Percentiles rank a stretch among this genome's conserved stretches.
These are phyloP conservation scores for Noctilio leporinus DNA, from an alignment of 2,113 vertebrate genomes.

Conservation along the genomic window DNA sequence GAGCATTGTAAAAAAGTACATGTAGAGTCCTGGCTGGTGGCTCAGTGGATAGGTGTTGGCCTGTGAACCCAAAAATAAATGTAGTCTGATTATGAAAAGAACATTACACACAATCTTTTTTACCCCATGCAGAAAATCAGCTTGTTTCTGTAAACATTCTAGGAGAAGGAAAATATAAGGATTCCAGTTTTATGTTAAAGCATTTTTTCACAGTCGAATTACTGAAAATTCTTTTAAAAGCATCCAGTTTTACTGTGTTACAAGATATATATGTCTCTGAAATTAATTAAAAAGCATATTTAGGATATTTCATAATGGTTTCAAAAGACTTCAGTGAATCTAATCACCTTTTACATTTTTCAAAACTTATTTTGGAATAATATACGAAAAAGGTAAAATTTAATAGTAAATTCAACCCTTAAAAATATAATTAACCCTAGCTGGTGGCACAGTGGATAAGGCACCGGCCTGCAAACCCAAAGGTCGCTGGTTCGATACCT, in stretches of 20 bases:
- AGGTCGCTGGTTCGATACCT: too few relatives aligned
- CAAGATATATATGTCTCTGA: conserved; percentile 63
- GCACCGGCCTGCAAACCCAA: too few relatives aligned
- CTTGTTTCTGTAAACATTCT: neutral
- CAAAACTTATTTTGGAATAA: conserved; percentile 64
- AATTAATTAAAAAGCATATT: conserved; percentile 70
- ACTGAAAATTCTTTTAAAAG: conserved; percentile 38
- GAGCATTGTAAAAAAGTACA: neutral
- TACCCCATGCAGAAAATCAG: neutral
- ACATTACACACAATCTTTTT: neutral
- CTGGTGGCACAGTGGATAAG: too few relatives aligned
- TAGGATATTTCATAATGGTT: conserved; percentile 70
- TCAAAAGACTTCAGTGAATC: conserved; percentile 62
- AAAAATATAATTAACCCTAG: conserved; percentile 18
- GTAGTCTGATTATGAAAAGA: neutral
- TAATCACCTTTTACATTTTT: conserved; percentile 68
- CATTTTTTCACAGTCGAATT: neutral
- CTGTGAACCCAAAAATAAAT: too few relatives aligned
- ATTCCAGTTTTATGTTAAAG: neutral
- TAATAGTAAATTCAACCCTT: conserved; percentile 48
- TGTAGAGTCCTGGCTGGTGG: too few relatives aligned
- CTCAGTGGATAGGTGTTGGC: too few relatives aligned
- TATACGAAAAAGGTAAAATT: conserved; percentile 63
- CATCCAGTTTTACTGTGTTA: conserved; percentile 53
- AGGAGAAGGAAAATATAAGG: neutral